phyloP scores from a whole-genome alignment of 2,113 vertebrate species.

The Calypte anna region DNA sequence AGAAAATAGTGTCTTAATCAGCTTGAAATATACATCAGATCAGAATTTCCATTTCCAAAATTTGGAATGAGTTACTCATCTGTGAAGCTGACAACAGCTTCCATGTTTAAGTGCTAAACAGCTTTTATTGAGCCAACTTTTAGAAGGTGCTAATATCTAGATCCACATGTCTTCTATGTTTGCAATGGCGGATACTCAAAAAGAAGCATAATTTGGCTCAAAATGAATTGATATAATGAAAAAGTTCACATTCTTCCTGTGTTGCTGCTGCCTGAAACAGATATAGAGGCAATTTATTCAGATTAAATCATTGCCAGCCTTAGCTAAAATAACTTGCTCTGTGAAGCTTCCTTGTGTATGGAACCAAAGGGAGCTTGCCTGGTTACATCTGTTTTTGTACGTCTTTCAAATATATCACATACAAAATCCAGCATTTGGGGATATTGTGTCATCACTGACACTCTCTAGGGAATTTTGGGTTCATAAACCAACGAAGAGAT shows the following conservation, averaged over 20 bases:
- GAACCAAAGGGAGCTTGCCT: conserved; percentile 62
- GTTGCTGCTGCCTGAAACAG: conserved; percentile 73
- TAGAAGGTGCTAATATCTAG: conserved; percentile 70
- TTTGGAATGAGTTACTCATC: conserved; percentile 63
- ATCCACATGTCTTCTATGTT: conserved; percentile 66
- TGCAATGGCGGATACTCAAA: conserved; percentile 64
- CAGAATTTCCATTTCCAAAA: conserved; percentile 64
- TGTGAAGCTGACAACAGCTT: conserved; percentile 71
- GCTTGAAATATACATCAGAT: conserved; percentile 55
- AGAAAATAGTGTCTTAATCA: conserved; percentile 53
- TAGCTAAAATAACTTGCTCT: conserved; percentile 68
- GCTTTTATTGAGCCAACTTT: conserved; percentile 73
- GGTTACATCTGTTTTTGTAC: conserved; percentile 61
- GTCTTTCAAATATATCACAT: conserved; percentile 65
- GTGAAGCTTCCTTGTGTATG: conserved; percentile 68
- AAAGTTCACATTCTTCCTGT: conserved; percentile 68
- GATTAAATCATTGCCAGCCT: conserved; percentile 79
- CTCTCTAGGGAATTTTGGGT: conserved; percentile 62
- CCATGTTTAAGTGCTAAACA: conserved; percentile 70
- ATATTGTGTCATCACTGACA: conserved; percentile 52
- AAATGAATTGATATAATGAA: conserved; percentile 52
- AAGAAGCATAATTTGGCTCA: conserved; percentile 62
- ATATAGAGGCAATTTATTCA: conserved; percentile 77
- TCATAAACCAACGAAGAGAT: conserved; percentile 65
- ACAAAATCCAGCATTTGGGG: conserved; percentile 58